Conservation (phyloP, 1,140 invertebrate genomes). For the Mizuhopecten yessoensis region DNA sequence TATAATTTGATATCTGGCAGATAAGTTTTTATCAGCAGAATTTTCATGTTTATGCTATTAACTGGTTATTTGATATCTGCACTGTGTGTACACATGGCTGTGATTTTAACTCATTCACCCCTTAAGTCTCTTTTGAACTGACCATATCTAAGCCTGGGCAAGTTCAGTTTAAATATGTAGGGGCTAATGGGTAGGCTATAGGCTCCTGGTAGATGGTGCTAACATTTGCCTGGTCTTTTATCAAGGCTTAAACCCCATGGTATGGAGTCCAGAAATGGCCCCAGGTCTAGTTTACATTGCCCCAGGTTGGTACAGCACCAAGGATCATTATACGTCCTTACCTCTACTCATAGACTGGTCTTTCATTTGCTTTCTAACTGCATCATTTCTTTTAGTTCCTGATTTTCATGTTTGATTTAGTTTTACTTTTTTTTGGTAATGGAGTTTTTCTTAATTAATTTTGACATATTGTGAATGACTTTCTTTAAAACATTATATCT, state of each 20-base stretch:
- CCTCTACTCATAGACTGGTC: conserved; percentile 2
- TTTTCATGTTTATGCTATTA: background rate
- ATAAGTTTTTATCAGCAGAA: background rate
- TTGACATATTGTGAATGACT: background rate
- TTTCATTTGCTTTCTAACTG: conserved; percentile 25
- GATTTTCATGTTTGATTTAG: no score
- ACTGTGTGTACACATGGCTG: no score
- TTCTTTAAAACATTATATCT: background rate
- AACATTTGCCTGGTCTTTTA: conserved; percentile 16
- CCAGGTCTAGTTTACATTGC: background rate
- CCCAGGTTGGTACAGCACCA: conserved; percentile 7
- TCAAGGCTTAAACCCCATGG: conserved; percentile 25
- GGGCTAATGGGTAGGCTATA: no score
- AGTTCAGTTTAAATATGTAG: no score
- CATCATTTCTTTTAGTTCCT: background rate
- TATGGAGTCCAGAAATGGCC: conserved; percentile 22
- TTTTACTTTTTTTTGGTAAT: background rate
- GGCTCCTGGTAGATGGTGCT: background rate
- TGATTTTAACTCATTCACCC: no score
- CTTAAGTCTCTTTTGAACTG: no score
- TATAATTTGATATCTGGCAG: background rate
- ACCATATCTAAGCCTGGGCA: no score
- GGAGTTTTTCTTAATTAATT: background rate
- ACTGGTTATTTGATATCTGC: no score
- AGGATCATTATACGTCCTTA: background rate